Percentiles rank a stretch among this genome's conserved stretches.
These are phyloP conservation scores for Eurypyga helias DNA, from an alignment of 2,113 vertebrate genomes.

Conservation along the genomic window DNA sequence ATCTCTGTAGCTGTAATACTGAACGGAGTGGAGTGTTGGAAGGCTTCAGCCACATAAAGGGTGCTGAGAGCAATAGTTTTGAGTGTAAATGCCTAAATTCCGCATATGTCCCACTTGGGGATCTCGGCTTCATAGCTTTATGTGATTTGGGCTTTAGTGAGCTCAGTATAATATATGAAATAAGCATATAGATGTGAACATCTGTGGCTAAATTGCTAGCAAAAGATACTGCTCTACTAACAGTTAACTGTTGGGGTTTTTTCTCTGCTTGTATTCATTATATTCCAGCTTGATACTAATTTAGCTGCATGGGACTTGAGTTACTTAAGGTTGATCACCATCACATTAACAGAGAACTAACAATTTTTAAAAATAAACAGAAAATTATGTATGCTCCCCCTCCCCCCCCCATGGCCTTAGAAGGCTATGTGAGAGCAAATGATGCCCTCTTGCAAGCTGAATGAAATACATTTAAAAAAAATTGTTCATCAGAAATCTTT, in stretches of 20 bases:
- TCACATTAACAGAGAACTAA: background rate
- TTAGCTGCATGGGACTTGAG: background rate
- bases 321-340: background rate
- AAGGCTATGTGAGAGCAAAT: background rate
- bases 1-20: background rate
- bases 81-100: background rate
- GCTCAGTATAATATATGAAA: background rate
- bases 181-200: background rate
- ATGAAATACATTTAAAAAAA: background rate
- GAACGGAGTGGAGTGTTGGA: background rate
- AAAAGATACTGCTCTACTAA: background rate
- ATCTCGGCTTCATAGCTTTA: background rate
- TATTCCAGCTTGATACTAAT: background rate
- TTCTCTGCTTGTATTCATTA: background rate
- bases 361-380: background rate
- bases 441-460: background rate
- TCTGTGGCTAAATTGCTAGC: background rate
- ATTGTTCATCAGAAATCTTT: background rate
- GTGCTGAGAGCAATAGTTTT: background rate
- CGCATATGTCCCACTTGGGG: background rate
- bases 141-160: background rate
- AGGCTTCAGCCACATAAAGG: background rate
- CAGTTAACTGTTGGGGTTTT: background rate
- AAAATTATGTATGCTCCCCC: background rate
- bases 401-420: accelerated